Percentiles rank a stretch among this genome's conserved stretches.
These are phyloP conservation scores for Ichneumoninae sp. DNA, from an alignment of 2,888 invertebrate species.

Conservation along the genomic window DNA sequence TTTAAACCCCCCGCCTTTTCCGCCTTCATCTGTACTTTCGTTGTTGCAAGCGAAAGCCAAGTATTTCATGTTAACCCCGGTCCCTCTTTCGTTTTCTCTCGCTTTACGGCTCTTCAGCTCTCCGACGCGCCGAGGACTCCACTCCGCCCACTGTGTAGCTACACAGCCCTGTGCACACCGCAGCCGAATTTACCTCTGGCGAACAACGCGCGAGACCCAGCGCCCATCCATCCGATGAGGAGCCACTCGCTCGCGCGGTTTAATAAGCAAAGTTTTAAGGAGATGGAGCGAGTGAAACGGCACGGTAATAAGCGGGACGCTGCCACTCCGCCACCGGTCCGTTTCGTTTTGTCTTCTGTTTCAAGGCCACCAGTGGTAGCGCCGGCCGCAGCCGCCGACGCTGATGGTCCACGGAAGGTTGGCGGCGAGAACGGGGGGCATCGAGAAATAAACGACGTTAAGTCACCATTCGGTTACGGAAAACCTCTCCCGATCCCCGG, in stretches of 20 bases:
- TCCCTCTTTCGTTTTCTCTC: constrained; percentile 53
- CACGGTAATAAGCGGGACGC: constrained; percentile 26
- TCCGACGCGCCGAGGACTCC: constrained; percentile 30
- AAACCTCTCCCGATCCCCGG: constrained; percentile 13
- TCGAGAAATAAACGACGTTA: not conserved
- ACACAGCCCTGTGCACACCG: constrained; percentile 55
- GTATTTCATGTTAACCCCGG: constrained; percentile 73
- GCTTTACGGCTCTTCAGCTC: constrained; percentile 17
- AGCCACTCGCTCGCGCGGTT: constrained; percentile 69
- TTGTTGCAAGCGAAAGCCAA: constrained; percentile 72
- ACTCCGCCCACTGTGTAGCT: constrained; percentile 29
- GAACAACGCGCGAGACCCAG: constrained; percentile 60
- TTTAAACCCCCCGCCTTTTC: not conserved
- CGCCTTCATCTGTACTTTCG: constrained; percentile 59
- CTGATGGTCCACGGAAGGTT: constrained; percentile 12
- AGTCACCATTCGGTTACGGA: not conserved
- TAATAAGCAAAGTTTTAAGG: constrained; percentile 76
- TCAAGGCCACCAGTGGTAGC: constrained; percentile 37
- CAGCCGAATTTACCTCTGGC: constrained; percentile 68
- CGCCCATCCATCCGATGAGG: constrained; percentile 59
- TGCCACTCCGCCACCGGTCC: constrained; percentile 1
- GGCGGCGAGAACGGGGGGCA: constrained; percentile 2
- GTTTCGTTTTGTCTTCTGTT: constrained; percentile 41
- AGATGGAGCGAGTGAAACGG: constrained; percentile 40
- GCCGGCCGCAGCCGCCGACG: not conserved